These are phyloP conservation scores for Petrophora chlorosata DNA, from an alignment of 2,888 invertebrate species.

Conservation along the genomic window DNA sequence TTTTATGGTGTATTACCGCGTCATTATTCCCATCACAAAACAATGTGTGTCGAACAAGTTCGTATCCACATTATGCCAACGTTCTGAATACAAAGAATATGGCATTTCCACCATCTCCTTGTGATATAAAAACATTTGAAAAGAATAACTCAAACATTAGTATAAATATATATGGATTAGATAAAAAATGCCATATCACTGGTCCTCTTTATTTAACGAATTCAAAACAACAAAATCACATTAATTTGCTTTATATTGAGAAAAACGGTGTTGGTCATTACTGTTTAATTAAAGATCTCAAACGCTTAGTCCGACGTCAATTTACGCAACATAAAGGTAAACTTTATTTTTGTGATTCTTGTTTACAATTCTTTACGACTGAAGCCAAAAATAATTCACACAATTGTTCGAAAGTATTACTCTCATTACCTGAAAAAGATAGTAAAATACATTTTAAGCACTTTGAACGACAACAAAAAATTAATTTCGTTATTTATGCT, in stretches of 20 bases:
- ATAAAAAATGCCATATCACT: conserved; percentile 18
- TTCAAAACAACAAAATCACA: conserved; percentile 19
- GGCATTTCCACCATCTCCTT: conserved; percentile 22
- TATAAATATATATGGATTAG: conserved; percentile 17
- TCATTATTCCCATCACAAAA: not conserved
- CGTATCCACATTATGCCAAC: conserved; percentile 23
- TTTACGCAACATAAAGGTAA: conserved; percentile 22
- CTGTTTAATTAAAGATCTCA: conserved; percentile 32
- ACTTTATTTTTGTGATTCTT: conserved; percentile 29
- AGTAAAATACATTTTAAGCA: conserved; percentile 21
- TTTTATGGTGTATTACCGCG: conserved; percentile 22
- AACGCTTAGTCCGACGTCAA: conserved; percentile 28
- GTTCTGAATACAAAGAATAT: conserved; percentile 22
- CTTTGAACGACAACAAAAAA: conserved; percentile 30
- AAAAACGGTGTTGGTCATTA: conserved; percentile 22
- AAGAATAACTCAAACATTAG: conserved; percentile 22
- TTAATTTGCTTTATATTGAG: conserved; percentile 32
- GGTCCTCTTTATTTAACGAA: conserved; percentile 28
- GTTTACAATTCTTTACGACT: conserved; percentile 27
- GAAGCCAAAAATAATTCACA: conserved; percentile 4
- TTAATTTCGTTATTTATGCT: conserved; percentile 31
- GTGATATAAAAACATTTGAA: conserved; percentile 30
- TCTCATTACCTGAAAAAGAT: conserved; percentile 18
- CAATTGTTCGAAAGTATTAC: not conserved
- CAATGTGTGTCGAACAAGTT: conserved; percentile 18